These are phyloP conservation scores for Phataginus tricuspis DNA, from an alignment of 2,797 vertebrate genomes.

Conservation along the genomic window DNA sequence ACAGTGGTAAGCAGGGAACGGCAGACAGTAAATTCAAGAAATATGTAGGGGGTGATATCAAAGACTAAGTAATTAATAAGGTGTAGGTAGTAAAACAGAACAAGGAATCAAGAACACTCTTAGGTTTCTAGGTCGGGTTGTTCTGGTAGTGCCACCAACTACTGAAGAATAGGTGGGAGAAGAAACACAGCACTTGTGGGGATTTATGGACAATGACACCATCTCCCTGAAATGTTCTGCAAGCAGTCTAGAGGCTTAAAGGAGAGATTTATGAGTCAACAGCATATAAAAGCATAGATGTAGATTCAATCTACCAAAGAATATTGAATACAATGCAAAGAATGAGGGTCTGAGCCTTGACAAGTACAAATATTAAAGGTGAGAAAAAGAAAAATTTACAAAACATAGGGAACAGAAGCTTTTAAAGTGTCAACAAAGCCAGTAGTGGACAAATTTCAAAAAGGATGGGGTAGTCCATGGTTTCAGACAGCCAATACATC, in stretches of 20 bases:
- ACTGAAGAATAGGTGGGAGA: not conserved
- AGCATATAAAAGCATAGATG: not conserved
- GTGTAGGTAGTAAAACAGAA: not conserved
- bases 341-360: not conserved
- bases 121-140: not conserved
- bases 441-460: conserved; percentile 1
- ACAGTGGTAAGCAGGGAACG: not conserved
- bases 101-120: not conserved
- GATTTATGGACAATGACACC: not conserved
- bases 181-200: not conserved
- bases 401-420: not conserved
- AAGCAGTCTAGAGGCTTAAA: not conserved
- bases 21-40: not conserved
- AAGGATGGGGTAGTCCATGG: not conserved
- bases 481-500: not conserved
- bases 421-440: not conserved
- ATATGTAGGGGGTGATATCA: not conserved
- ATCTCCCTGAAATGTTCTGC: not conserved
- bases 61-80: conserved; percentile 9
- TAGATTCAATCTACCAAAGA: not conserved
- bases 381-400: conserved; percentile 38
- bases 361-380: conserved; percentile 29
- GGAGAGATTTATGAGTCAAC: not conserved
- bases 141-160: not conserved
- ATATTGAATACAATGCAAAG: not conserved